phyloP scores from a whole-genome alignment of 2,797 vertebrate species.

The Sciurus carolinensis region DNA sequence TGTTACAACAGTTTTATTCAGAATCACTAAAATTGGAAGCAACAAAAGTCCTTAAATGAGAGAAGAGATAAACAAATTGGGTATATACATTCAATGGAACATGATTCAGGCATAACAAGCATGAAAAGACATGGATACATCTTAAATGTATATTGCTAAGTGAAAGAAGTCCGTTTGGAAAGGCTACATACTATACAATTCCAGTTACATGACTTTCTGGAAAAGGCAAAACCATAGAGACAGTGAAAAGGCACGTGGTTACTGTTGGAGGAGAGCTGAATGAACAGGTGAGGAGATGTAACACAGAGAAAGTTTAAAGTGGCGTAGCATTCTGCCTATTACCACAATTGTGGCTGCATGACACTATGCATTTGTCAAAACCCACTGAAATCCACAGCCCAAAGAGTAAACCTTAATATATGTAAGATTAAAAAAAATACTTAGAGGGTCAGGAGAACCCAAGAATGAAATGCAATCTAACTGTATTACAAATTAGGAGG shows the following conservation, averaged over 20 bases:
- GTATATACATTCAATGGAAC: background rate
- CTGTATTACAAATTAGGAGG: background rate
- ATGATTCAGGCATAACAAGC: background rate
- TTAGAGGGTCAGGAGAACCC: background rate
- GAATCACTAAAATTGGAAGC: background rate
- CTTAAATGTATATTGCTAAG: background rate
- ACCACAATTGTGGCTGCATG: background rate
- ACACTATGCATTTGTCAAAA: background rate
- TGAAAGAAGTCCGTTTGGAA: constrained; percentile 4
- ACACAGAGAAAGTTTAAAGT: background rate
- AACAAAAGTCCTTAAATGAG: constrained; percentile 1
- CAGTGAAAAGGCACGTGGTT: background rate
- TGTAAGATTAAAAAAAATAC: background rate
- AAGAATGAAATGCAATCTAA: background rate
- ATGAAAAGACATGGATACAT: background rate
- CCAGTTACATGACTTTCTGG: background rate
- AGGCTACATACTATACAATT: background rate
- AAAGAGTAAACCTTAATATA: background rate
- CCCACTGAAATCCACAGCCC: background rate
- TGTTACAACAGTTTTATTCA: background rate
- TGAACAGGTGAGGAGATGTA: background rate
- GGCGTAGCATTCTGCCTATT: too few species aligned
- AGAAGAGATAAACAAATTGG: background rate
- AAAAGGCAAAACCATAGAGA: background rate
- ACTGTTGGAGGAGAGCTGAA: background rate